Percentiles rank a stretch among this genome's conserved stretches.
Conservation (phyloP, 2,888 invertebrate genomes). For the Diplazon laetatorius region DNA sequence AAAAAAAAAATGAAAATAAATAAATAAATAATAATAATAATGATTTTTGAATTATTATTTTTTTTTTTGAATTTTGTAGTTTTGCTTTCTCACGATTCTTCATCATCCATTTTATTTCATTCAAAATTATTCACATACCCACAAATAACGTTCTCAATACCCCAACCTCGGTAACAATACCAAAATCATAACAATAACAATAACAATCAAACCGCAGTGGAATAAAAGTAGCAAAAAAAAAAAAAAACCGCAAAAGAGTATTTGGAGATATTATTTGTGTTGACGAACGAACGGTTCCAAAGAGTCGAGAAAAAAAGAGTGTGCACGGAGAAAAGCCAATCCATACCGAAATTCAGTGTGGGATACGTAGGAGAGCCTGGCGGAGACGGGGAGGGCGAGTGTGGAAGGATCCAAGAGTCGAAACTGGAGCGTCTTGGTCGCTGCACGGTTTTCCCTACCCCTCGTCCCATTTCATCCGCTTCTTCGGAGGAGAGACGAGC, state of each 20-base stretch:
- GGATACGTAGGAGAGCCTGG: no score
- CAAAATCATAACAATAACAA: no score
- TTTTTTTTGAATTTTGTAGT: no score
- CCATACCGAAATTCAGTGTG: constrained; percentile 50
- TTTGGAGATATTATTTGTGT: constrained; percentile 50
- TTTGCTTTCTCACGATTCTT: no score
- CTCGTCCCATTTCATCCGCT: constrained; percentile 28
- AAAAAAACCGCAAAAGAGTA: constrained; percentile 23
- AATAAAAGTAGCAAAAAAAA: constrained; percentile 2
- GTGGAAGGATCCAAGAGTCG: constrained; percentile 5
- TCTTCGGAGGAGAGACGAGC: constrained; percentile 47
- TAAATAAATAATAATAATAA: no score
- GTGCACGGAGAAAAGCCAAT: constrained; percentile 52
- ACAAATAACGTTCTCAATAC: no score
- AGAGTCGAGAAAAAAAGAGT: constrained; percentile 43
- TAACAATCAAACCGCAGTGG: no score
- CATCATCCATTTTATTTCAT: no score
- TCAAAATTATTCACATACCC: no score
- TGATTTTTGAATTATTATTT: no score
- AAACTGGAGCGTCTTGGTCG: constrained; percentile 12
- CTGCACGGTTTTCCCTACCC: not conserved
- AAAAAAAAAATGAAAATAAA: no score
- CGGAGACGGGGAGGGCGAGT: not conserved
- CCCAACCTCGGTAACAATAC: no score
- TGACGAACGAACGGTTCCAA: constrained; percentile 24